A percentile compares a stretch with the other conserved stretches of the same genome.
Conservation (phyloP, 2,888 invertebrate genomes). For the Lapara coniferarum region DNA sequence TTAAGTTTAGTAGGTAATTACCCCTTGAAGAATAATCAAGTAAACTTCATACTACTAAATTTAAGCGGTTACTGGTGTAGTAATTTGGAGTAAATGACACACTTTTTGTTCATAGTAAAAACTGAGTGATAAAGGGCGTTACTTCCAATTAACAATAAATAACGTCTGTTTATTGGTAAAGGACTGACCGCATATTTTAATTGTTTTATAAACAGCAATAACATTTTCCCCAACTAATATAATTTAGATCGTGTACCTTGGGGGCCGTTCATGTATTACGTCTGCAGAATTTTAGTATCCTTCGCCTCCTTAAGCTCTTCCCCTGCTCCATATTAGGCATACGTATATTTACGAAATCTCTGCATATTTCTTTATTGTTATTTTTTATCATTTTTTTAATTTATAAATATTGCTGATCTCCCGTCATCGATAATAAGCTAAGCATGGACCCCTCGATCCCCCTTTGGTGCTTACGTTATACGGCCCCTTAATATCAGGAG, state of each 20-base stretch:
- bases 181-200: not conserved
- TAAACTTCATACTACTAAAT: not conserved
- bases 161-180: not conserved
- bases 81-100: not conserved
- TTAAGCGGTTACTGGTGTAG: not conserved
- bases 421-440: too few relatives aligned
- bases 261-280: too few relatives aligned
- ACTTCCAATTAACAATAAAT: slow-evolving; percentile 7
- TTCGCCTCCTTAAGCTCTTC: too few relatives aligned
- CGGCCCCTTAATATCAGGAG: slow-evolving; percentile 18
- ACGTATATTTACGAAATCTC: too few relatives aligned
- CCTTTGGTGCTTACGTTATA: too few relatives aligned
- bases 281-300: too few relatives aligned
- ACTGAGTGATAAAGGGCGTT: slow-evolving; percentile 11
- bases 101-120: not conserved
- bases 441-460: too few relatives aligned
- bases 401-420: too few relatives aligned
- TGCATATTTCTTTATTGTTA: too few relatives aligned
- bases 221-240: not conserved
- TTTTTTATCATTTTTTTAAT: too few relatives aligned
- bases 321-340: too few relatives aligned
- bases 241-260: not conserved
- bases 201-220: not conserved
- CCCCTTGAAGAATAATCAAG: not conserved
- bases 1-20: not conserved